A percentile compares a stretch with the other conserved stretches of the same genome.
Evolutionary conservation across 1,140 invertebrate genomes (phyloP).

Genomic region (Drosophila pallidifrons): DNA sequence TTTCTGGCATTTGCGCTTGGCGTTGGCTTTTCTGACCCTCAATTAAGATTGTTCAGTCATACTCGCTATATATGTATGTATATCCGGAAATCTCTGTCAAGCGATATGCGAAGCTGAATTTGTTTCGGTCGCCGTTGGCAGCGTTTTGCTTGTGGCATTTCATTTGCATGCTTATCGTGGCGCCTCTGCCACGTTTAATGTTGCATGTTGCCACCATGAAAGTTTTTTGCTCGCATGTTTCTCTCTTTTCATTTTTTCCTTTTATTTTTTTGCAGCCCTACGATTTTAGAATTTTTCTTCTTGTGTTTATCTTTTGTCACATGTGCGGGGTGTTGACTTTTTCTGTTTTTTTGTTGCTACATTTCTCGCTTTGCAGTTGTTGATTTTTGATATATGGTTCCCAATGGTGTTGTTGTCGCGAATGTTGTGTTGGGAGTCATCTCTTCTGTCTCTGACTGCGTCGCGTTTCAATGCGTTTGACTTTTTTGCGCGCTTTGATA

Average conservation of each 20-base stretch:
- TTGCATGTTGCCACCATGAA: slow-evolving; percentile 67
- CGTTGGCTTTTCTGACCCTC: slow-evolving; percentile 69
- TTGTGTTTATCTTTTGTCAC: slow-evolving; percentile 80
- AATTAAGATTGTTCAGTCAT: slow-evolving; percentile 72
- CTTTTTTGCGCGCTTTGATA: slow-evolving; percentile 64
- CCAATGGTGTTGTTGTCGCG: slow-evolving; percentile 64
- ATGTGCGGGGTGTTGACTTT: slow-evolving; percentile 48
- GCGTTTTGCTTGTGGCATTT: slow-evolving; percentile 45
- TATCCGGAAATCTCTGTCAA: slow-evolving; percentile 23
- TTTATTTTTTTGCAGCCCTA: slow-evolving; percentile 28
- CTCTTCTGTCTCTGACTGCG: slow-evolving; percentile 34
- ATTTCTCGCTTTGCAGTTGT: slow-evolving; percentile 59
- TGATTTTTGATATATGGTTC: slow-evolving; percentile 80
- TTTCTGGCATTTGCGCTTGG: slow-evolving; percentile 43
- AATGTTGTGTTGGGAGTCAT: slow-evolving; percentile 40
- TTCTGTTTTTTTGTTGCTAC: slow-evolving; percentile 17
- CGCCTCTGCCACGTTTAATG: slow-evolving; percentile 63
- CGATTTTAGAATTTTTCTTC: slow-evolving; percentile 70
- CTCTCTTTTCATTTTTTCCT: slow-evolving; percentile 27
- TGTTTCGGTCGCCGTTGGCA: slow-evolving; percentile 23
- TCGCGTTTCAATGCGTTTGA: slow-evolving; percentile 75
- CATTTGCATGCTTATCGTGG: slow-evolving; percentile 79
- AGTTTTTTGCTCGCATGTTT: slow-evolving; percentile 48
- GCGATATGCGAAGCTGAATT: slow-evolving; percentile 29
- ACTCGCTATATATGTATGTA: slow-evolving; percentile 4